phyloP scores from a whole-genome alignment of 2,888 invertebrate species.

The Teinopalpus imperialis region DNA sequence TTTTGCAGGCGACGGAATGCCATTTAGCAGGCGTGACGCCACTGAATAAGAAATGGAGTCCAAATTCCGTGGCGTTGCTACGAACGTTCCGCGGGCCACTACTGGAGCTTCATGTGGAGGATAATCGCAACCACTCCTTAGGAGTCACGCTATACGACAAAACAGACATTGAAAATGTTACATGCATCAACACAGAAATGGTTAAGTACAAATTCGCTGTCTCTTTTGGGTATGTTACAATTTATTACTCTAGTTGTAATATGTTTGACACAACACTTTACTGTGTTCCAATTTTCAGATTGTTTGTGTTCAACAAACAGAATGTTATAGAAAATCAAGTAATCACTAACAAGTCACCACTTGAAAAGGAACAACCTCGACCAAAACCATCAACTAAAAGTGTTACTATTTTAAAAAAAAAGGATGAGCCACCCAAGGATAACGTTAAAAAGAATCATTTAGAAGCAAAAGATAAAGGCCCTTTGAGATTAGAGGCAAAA shows the following conservation, averaged over 20 bases:
- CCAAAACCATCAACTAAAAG: slow-evolving; percentile 33
- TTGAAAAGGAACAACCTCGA: slow-evolving; percentile 34
- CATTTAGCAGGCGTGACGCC: slow-evolving; percentile 67
- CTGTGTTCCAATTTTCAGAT: slow-evolving; percentile 40
- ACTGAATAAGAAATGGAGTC: slow-evolving; percentile 60
- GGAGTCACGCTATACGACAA: slow-evolving; percentile 58
- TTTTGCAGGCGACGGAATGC: slow-evolving; percentile 59
- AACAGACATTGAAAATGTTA: slow-evolving; percentile 42
- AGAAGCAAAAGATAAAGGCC: slow-evolving; percentile 70
- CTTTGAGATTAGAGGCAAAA: slow-evolving; percentile 71
- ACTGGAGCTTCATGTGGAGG: slow-evolving; percentile 58
- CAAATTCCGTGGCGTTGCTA: slow-evolving; percentile 54
- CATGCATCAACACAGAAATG: slow-evolving; percentile 67
- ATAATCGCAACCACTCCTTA: slow-evolving; percentile 49
- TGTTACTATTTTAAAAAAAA: slow-evolving; percentile 47
- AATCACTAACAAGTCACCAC: slow-evolving; percentile 47
- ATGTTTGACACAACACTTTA: no score
- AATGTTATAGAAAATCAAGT: slow-evolving; percentile 46
- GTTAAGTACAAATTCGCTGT: slow-evolving; percentile 65
- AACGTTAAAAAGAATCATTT: slow-evolving; percentile 44
- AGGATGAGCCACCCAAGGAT: slow-evolving; percentile 27
- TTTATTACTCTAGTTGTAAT: neutral
- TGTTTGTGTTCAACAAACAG: slow-evolving; percentile 55
- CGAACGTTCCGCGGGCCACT: slow-evolving; percentile 42
- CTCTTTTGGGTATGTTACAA: slow-evolving; percentile 61